Evolutionary conservation across 2,888 invertebrate species (phyloP), one percentile per base, ranked within the genome.

Genomic region (Melieria picta): DNA sequence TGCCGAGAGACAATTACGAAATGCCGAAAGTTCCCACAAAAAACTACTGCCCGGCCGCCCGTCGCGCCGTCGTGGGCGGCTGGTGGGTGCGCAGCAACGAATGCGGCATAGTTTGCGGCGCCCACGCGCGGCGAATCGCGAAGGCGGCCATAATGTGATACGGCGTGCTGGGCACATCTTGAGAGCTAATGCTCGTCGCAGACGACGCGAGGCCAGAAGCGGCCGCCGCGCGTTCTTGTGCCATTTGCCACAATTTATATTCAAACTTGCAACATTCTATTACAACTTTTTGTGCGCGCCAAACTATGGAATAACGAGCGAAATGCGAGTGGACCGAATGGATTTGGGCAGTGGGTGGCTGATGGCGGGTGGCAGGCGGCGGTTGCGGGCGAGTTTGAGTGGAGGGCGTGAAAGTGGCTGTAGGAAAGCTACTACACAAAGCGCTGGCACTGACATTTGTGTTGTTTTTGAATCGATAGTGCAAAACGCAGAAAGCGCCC

Each of bases 181-280:
- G 75, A 72, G 67, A 72, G 67, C 63, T 72, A 75, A 75, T 73
- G 68, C 71, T 69, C 30, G 64, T 57, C 58, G 64, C 61, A 65
- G 47, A 56, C 64, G 46, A 11, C 7, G n/a, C 47, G 5, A 30
- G 10, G 3, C n/a, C n/a, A 52, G 56, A 61, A 46, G 47, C 9
- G 55, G 69, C 43, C 42, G 46, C 43, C 58, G 43, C 42, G 64
- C 64, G 65, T 70, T 60, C 60, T 56, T 60, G 48, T 66, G 73
- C 72, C 72, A 74, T 74, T 73, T 73, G 75, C 75, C 75, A 71
- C 73, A 75, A 74, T 75, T 74, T 75, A 75, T 75, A 75, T 74
- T 74, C 74, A 74, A 75, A 74, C 73, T 72, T 74, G 71, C 71
- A 74, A 61, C 72, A 71, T 74, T 72, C 73, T 72, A 73, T 73